These are phyloP conservation scores for Rhynchonema sp. DNA, from an alignment of 2,888 invertebrate genomes.

Conservation along the genomic window DNA sequence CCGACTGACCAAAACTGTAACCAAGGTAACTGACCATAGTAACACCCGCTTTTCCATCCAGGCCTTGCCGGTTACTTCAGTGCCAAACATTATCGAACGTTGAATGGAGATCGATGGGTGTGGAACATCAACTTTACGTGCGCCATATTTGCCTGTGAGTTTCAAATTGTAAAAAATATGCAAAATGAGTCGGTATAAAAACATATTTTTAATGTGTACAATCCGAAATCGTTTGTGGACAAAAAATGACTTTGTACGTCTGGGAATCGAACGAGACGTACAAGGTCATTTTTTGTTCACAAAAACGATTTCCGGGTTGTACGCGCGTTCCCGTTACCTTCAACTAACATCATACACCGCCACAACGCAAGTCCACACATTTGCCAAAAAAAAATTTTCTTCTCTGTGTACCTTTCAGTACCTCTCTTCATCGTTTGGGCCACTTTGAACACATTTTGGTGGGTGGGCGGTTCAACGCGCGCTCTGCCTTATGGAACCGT, in stretches of 20 bases:
- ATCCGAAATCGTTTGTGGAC: no score
- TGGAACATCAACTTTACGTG: conserved; percentile 37
- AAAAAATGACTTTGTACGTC: no score
- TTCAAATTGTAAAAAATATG: no score
- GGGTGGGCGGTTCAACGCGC: conserved; percentile 37
- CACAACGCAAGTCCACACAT: not conserved
- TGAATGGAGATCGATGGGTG: conserved; percentile 35
- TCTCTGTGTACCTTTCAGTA: conserved; percentile 17
- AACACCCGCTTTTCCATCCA: conserved; percentile 16
- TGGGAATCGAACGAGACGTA: no score
- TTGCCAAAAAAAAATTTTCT: not conserved
- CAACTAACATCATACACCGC: no score
- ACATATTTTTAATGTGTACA: no score
- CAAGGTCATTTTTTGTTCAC: no score
- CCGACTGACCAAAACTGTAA: no score
- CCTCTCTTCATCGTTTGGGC: conserved; percentile 37
- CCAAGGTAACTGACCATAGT: no score
- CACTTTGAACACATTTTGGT: conserved; percentile 35
- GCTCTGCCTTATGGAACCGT: conserved; percentile 37
- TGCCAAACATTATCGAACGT: conserved; percentile 31
- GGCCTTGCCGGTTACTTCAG: conserved; percentile 37
- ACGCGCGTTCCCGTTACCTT: no score
- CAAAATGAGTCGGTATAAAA: no score
- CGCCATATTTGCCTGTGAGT: conserved; percentile 33
- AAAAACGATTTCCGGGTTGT: no score